Evolutionary conservation across 92 coral and sea anemone species (phyloP).

Genomic region (Galaxea fascicularis): DNA sequence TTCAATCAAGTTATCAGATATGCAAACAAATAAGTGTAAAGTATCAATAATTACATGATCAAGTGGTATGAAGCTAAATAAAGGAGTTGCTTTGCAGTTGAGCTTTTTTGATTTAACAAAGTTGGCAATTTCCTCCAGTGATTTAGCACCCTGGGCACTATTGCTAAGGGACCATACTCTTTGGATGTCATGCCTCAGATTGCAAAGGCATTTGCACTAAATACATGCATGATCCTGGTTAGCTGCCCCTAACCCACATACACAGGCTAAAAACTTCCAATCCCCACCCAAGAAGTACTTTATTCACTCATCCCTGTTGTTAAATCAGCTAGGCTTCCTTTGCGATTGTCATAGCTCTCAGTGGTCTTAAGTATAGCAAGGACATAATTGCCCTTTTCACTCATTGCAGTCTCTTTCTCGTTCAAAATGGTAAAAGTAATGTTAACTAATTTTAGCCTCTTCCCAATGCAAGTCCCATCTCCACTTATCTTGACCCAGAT

Average conservation of each 20-base stretch:
- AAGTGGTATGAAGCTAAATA: conserved; percentile 41
- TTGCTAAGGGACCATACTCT: conserved; percentile 56
- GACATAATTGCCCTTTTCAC: conserved; percentile 60
- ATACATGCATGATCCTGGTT: conserved; percentile 65
- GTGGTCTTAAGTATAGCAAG: conserved; percentile 64
- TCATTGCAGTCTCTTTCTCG: conserved; percentile 65
- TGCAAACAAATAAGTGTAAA: conserved; percentile 63
- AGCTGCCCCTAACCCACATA: conserved; percentile 67
- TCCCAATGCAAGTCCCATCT: conserved; percentile 61
- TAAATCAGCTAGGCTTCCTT: conserved; percentile 50
- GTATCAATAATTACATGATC: conserved; percentile 76
- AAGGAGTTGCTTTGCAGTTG: conserved; percentile 51
- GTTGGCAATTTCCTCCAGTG: conserved; percentile 45
- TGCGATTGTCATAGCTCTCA: conserved; percentile 48
- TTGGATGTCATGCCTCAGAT: conserved; percentile 13
- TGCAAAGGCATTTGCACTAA: conserved; percentile 59
- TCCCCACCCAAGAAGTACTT: conserved; percentile 49
- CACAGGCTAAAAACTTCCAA: conserved; percentile 61
- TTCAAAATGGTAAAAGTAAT: conserved; percentile 62
- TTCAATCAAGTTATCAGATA: conserved; percentile 64
- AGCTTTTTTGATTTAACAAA: conserved; percentile 45
- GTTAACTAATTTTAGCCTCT: conserved; percentile 58
- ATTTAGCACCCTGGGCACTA: conserved; percentile 52
- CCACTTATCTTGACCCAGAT: conserved; percentile 49
- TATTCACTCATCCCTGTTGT: conserved; percentile 44